Conservation (phyloP, 2,113 vertebrate species). For the Dryoscopus gambensis region DNA sequence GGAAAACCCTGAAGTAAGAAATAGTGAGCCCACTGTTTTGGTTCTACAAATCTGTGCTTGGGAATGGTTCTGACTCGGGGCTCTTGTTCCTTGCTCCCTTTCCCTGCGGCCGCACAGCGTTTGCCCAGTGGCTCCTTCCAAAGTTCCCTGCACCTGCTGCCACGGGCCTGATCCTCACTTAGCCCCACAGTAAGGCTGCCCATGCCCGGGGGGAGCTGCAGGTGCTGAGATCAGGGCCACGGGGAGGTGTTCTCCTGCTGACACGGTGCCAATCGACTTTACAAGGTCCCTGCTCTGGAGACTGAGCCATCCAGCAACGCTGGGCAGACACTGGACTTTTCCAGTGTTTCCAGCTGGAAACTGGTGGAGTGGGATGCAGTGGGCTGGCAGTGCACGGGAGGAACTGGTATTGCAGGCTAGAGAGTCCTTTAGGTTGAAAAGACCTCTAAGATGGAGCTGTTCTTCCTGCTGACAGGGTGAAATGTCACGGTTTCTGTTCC, state of each 20-base stretch:
- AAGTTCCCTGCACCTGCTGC: background rate
- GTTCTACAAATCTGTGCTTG: background rate
- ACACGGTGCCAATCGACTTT: background rate
- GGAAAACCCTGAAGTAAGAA: background rate
- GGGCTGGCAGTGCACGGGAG: background rate
- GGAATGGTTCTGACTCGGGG: background rate
- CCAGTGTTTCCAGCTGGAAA: background rate
- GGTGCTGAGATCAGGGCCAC: background rate
- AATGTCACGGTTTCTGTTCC: background rate
- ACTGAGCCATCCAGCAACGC: background rate
- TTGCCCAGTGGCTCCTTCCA: background rate
- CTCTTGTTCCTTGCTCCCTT: background rate
- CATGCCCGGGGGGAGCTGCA: accelerated
- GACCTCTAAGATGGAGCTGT: background rate
- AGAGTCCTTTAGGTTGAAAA: background rate
- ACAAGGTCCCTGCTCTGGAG: background rate
- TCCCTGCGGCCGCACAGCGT: accelerated
- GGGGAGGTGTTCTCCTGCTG: background rate
- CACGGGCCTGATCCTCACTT: accelerated
- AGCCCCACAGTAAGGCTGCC: background rate
- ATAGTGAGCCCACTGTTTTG: accelerated
- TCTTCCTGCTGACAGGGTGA: background rate
- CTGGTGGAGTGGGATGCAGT: background rate
- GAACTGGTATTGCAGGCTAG: background rate
- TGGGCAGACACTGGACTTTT: accelerated